Percentiles rank a stretch among this genome's conserved stretches.
These are phyloP conservation scores for Pitta sordida DNA, from an alignment of 2,113 vertebrate genomes.

Conservation along the genomic window DNA sequence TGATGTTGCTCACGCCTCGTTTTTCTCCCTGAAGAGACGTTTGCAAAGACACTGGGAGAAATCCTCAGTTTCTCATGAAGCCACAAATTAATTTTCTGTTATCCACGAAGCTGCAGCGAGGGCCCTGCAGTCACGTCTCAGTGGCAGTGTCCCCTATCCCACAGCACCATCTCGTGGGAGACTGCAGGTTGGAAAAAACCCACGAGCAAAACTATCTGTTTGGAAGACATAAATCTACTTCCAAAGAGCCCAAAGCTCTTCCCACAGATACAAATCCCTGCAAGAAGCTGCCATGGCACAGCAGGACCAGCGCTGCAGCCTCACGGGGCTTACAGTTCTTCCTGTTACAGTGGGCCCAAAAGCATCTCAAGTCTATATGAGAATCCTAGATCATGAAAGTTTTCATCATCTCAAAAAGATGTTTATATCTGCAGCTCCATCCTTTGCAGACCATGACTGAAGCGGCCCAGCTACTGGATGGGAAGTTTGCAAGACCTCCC, in stretches of 20 bases:
- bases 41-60: not conserved
- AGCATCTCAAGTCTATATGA: fast-evolving
- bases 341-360: not conserved
- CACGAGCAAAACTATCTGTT: not conserved
- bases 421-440: not conserved
- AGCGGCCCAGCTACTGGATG: not conserved
- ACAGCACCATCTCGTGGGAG: constrained; percentile 62
- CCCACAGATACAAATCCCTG: not conserved
- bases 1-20: not conserved
- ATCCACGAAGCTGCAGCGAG: fast-evolving
- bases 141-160: not conserved
- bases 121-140: fast-evolving
- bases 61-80: not conserved
- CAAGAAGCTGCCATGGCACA: not conserved
- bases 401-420: not conserved
- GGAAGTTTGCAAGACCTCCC: not conserved
- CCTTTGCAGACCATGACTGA: not conserved
- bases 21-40: not conserved
- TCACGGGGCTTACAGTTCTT: not conserved
- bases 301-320: not conserved
- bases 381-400: not conserved
- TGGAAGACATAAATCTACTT: not conserved
- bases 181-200: not conserved
- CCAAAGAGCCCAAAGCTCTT: fast-evolving
- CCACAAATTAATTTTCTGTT: not conserved